phyloP scores from a whole-genome alignment of 2,888 invertebrate genomes.

The Argyra leucocephala region DNA sequence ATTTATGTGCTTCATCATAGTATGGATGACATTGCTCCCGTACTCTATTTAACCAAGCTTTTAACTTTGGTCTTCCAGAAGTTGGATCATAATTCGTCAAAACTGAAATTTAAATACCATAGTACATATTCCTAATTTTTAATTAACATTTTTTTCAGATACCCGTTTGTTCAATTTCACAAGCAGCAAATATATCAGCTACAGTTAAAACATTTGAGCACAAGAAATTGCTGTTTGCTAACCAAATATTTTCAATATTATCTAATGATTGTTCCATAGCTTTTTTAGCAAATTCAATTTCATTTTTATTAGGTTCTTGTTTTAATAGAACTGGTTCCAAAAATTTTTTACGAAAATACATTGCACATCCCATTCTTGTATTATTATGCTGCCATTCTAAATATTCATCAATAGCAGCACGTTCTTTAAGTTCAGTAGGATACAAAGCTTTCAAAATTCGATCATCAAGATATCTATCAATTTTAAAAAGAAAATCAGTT shows the following conservation, averaged over 20 bases:
- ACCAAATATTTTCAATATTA: constrained; percentile 51
- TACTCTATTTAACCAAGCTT: constrained; percentile 59
- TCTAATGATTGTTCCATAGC: too few species aligned
- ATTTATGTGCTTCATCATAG: too few species aligned
- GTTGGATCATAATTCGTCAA: constrained; percentile 58
- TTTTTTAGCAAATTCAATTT: too few species aligned
- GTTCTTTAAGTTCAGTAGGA: constrained; percentile 48
- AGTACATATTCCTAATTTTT: constrained; percentile 10
- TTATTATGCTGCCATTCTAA: constrained; percentile 61
- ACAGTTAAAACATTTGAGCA: constrained; percentile 53
- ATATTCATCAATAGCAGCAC: constrained; percentile 56
- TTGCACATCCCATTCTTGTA: constrained; percentile 48
- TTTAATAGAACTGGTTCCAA: too few species aligned
- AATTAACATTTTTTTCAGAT: too few species aligned
- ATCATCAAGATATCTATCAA: constrained; percentile 44
- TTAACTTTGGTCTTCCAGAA: constrained; percentile 51
- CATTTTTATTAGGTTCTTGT: too few species aligned
- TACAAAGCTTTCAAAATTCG: constrained; percentile 50
- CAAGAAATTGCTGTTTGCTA: constrained; percentile 47
- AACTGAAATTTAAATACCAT: constrained; percentile 43
- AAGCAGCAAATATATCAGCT: constrained; percentile 66
- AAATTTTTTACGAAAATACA: too few species aligned
- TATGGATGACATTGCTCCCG: too few species aligned
- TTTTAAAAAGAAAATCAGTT: too few species aligned
- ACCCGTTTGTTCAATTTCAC: constrained; percentile 72